Evolutionary conservation across 2,888 invertebrate species (phyloP), one percentile per base, ranked within the genome.

Genomic region (Gastrophysa polygoni): DNA sequence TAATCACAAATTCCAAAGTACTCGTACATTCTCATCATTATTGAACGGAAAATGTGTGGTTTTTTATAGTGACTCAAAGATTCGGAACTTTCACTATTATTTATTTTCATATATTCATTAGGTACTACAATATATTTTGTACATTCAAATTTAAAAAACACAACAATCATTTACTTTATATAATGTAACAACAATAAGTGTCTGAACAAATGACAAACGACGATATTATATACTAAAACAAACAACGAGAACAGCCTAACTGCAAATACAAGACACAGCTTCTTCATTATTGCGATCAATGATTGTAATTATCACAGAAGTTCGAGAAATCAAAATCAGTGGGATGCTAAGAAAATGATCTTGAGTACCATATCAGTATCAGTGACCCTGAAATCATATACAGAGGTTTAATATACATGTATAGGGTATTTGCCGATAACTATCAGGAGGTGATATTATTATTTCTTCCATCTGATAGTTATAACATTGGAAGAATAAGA

Each of bases 301-400:
- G 81, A 81, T 81, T 81, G 81, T 79, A 81, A 79, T 80, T 81
- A 81, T 81, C 81, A 81, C 81, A 81, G 81, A 81, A 81, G 78
- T 79, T 80, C 80, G 73, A 70, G 75, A 80, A 79, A 73, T 68
- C 77, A 76, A 71, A 58, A 69, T 66, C 59, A 68, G 64, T 66
- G 63, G 66, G 60, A 61, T 60, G 69, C 68, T 44, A 59, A 2
- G 24, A 16, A 24, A 54, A 29, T 29, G 32, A 51, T 29, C 18
- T 16, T 51, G 28, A 11, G 11, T 24, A 10, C 2, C n/a, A n/a
- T n/a, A n/a, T n/a, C n/a, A n/a, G n/a, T n/a, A n/a, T n/a, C n/a
- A n/a, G n/a, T n/a, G n/a, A n/a, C n/a, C n/a, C n/a, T n/a, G n/a
- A n/a, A n/a, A n/a, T n/a, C n/a, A n/a, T n/a, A n/a, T n/a, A n/a